Base-by-base conservation (phyloP, 2,797 vertebrate genomes). In the Telmatherina bonti region DNA sequence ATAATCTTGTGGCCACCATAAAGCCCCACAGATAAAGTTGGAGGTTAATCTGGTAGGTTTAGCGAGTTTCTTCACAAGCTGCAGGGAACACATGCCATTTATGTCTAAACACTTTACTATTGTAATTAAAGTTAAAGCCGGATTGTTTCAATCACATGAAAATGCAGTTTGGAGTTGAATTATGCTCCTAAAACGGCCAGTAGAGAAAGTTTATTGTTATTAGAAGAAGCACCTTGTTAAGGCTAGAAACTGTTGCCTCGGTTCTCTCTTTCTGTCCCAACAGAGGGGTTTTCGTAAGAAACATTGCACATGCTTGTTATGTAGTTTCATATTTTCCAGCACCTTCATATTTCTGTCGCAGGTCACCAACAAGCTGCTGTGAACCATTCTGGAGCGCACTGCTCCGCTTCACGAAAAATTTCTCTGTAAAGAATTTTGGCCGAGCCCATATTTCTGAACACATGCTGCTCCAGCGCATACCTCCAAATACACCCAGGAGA, bases 401-500 rank as follows among this genome's bases (percentile, higher is more conserved):
- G 29, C 15, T 36, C 49, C 33, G 13, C 45, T 49, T 12, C 55
- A 6, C 38, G 36, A n/a, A 43, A 29, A 47, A 35, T 31, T 62
- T 62, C 38, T 18, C 36, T 38, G 36, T 51, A 56, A 53, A 26
- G 27, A 67, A 47, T 62, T 71, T 66, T 7, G 60, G 18, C 29
- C 29, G 9, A 45, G 30, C 33, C 36, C 43, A 4, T 4, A 16
- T n/a, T 60, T 47, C 41, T 35, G 16, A 15, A 58, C 66, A 65
- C 47, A 41, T 58, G 33, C 54, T 57, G 27, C 53, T 70, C 26
- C 41, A 58, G 33, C 20, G 2, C 35, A 22, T 38, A 15, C 18
- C 24, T 74, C 35, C 29, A 43, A 72, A 75, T 47, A 22, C 54
- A 57, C 64, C 43, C 8, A 36, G 24, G 70, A 69, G 47, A 36